Evolutionary conservation across 2,113 vertebrate species (phyloP), one percentile per base, ranked within the genome.

Genomic region (Rostratula benghalensis): DNA sequence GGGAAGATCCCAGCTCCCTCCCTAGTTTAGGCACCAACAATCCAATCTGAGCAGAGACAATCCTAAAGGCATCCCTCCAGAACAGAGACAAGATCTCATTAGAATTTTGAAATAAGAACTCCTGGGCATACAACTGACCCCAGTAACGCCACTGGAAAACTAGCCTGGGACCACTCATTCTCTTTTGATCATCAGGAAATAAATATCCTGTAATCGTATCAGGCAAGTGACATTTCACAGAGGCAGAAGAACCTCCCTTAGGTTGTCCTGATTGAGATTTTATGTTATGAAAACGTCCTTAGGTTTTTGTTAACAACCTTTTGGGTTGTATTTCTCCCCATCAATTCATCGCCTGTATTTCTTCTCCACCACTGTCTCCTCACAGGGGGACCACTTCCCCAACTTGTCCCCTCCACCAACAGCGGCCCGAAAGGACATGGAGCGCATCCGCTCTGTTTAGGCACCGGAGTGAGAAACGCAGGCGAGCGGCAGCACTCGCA

Each of bases 51-150:
- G 74, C 4, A 6, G 57, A 76, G 65, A 64, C 93, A 91, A 68
- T 67, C 91, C 89, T 90, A 41, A 64, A 90, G 51, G 51, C 48
- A 84, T 82, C 87, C 94, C 22, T 90, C 78, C 53, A 87, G 81
- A 91, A 87, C 4, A 94, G 89, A 24, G 48, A 43, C 33, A 82
- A 82, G 77, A 93, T 73, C 81, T 89, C 54, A 79, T 84, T 65
- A 93, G 61, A 87, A 61, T 53, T 94, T 95, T 94, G 14, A 64
- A 87, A 9, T 77, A 86, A 86, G 78, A 90, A 92, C 83, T 61
- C 71, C 63, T 0, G 0, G 59, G 45, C 63, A 50, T 65, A 69
- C 6, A 84, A 78, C 19, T 56, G 64, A 92, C 65, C 68, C 67
- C 9, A 24, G 24, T 83, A 81, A 70, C 13, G 35, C 39, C 48